A percentile compares a stretch with the other conserved stretches of the same genome.
These are phyloP conservation scores for Carterocephalus palaemon DNA, from an alignment of 2,888 invertebrate species.

Conservation along the genomic window DNA sequence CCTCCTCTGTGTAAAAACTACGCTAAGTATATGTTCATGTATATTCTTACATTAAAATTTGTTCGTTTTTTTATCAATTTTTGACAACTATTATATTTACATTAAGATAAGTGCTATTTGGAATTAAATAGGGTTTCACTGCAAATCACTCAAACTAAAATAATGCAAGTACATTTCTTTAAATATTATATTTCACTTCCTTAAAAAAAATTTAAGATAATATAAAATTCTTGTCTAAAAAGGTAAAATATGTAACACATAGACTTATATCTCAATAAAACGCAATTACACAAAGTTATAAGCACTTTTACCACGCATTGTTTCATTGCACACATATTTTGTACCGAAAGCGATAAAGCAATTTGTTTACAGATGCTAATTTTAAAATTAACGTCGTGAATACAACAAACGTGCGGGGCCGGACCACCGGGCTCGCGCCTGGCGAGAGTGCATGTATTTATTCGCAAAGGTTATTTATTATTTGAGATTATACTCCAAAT, in stretches of 20 bases:
- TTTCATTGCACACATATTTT: constrained; percentile 38
- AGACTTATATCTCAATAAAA: background rate
- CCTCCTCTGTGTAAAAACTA: too few relatives aligned
- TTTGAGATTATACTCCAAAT: constrained; percentile 37
- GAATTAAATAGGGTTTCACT: too few relatives aligned
- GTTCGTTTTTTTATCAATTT: too few relatives aligned
- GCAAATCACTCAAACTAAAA: too few relatives aligned
- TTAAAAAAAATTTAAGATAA: too few relatives aligned
- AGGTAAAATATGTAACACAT: background rate
- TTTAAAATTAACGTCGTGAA: constrained; percentile 74
- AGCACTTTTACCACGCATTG: constrained; percentile 12
- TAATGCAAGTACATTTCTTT: too few relatives aligned
- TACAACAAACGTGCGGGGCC: constrained; percentile 69
- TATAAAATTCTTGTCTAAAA: background rate
- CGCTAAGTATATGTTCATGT: too few relatives aligned
- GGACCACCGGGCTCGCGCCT: constrained; percentile 61
- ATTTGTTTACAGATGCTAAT: constrained; percentile 72
- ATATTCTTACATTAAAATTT: too few relatives aligned
- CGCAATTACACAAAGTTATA: background rate
- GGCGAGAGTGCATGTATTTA: constrained; percentile 38
- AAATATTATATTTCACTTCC: too few relatives aligned
- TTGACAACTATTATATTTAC: too few relatives aligned
- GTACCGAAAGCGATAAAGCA: constrained; percentile 52
- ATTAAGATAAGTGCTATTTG: too few relatives aligned
- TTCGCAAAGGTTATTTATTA: constrained; percentile 42